A percentile compares a stretch with the other conserved stretches of the same genome.
Evolutionary conservation across 2,888 invertebrate species (phyloP).

Genomic region (Sinotaia quadrata): DNA sequence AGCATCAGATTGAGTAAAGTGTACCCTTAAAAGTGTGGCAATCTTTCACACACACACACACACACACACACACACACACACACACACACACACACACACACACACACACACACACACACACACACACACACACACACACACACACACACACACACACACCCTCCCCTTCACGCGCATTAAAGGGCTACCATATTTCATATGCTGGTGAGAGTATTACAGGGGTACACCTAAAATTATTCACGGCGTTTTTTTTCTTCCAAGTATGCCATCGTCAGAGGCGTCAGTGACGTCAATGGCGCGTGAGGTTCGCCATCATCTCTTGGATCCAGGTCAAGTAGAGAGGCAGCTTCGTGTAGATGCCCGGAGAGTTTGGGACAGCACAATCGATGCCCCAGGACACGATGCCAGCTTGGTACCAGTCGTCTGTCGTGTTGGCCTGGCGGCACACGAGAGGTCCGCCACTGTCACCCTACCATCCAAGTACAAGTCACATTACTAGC

Average conservation of each 20-base stretch:
- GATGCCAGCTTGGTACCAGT: conserved; percentile 61
- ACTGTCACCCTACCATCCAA: conserved; percentile 66
- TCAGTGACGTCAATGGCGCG: conserved; percentile 22
- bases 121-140: conserved; percentile 6
- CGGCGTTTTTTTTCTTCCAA: no score
- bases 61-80: conserved; percentile 10
- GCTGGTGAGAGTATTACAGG: no score
- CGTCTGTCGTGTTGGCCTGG: conserved; percentile 43
- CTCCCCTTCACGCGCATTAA: neutral
- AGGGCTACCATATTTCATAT: neutral
- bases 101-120: conserved; percentile 10
- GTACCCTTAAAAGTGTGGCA: no score
- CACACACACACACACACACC: conserved; percentile 6
- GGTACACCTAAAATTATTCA: no score
- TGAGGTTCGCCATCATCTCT: conserved; percentile 46
- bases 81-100: neutral
- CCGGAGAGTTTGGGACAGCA: conserved; percentile 66
- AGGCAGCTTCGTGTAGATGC: conserved; percentile 67
- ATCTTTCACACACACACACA: neutral
- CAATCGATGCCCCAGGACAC: conserved; percentile 71
- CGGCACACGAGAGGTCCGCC: conserved; percentile 69
- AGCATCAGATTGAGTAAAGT: no score
- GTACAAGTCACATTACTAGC: no score
- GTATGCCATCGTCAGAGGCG: no score
- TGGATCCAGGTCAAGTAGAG: conserved; percentile 60